A percentile compares a stretch with the other conserved stretches of the same genome.
These are phyloP conservation scores for Subanguina moxae DNA, from an alignment of 1,140 invertebrate genomes.

Conservation along the genomic window DNA sequence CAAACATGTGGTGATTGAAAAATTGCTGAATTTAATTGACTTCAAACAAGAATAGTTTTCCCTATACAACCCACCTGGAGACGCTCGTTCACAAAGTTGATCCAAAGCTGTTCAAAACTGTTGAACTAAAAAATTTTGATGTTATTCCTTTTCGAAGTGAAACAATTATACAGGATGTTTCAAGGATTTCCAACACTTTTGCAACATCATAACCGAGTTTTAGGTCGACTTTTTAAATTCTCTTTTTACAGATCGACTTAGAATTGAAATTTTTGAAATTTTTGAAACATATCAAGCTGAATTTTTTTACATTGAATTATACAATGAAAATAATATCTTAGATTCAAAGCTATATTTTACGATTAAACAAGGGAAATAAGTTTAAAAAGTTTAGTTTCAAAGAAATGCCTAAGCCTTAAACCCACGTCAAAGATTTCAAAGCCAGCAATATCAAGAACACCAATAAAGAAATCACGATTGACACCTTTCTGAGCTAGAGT, in stretches of 20 bases:
- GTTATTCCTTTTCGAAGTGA: too few species aligned
- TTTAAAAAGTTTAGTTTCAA: background rate
- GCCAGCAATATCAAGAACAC: slow-evolving; percentile 99
- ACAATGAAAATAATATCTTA: background rate
- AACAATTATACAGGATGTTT: too few species aligned
- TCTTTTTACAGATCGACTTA: too few species aligned
- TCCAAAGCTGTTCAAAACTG: slow-evolving; percentile 99
- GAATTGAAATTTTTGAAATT: background rate
- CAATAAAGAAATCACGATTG: slow-evolving; percentile 62
- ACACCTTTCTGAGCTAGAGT: slow-evolving; percentile 57
- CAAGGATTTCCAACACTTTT: too few species aligned
- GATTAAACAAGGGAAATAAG: background rate
- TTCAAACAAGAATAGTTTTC: slow-evolving; percentile 69
- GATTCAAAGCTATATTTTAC: background rate
- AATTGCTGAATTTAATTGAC: slow-evolving; percentile 86
- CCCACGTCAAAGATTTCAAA: slow-evolving; percentile 94
- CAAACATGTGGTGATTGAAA: slow-evolving; percentile 99
- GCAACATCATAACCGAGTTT: too few species aligned
- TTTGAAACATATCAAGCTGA: too few species aligned
- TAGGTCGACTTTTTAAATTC: too few species aligned
- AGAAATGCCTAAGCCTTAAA: slow-evolving; percentile 10
- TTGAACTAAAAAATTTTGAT: slow-evolving; percentile 76
- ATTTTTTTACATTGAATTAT: too few species aligned
- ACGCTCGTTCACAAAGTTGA: slow-evolving; percentile 98
- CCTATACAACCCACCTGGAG: too few species aligned